phyloP scores from a whole-genome alignment of 2,797 vertebrate species.

The Vipera ursinii region DNA sequence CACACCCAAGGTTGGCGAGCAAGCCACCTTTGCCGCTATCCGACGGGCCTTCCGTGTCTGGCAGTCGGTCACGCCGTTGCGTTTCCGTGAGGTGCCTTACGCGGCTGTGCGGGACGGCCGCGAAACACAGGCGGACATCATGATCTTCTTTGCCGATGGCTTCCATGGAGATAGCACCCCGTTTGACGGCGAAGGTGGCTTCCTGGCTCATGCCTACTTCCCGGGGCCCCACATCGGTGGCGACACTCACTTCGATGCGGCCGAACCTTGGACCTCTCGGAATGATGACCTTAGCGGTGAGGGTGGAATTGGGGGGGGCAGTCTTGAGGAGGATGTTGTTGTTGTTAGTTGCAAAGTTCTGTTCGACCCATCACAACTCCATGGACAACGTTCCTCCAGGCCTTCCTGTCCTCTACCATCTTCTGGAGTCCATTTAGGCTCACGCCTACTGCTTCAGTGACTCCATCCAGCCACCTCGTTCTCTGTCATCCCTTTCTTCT shows the following conservation, averaged over 20 bases:
- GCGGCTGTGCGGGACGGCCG: constrained; percentile 77
- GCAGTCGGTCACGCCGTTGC: constrained; percentile 81
- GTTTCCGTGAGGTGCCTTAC: constrained; percentile 87
- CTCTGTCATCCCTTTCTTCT: too few relatives aligned
- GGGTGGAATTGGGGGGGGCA: not conserved
- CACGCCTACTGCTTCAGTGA: too few relatives aligned
- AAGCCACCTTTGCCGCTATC: constrained; percentile 81
- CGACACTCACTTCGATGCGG: constrained; percentile 90
- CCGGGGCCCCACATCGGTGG: constrained; percentile 89
- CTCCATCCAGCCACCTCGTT: too few relatives aligned
- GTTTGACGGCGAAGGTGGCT: constrained; percentile 89
- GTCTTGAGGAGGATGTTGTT: not conserved
- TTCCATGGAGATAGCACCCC: constrained; percentile 93
- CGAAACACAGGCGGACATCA: constrained; percentile 88
- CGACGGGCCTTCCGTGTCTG: constrained; percentile 86
- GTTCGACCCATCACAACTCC: too few relatives aligned
- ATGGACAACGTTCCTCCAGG: too few relatives aligned
- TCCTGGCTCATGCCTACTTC: constrained; percentile 92
- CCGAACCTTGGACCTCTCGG: constrained; percentile 88
- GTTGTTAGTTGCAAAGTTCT: too few relatives aligned
- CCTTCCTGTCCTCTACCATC: too few relatives aligned
- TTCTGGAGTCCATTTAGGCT: too few relatives aligned
- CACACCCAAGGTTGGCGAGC: constrained; percentile 87
- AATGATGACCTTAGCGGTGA: constrained; percentile 83
- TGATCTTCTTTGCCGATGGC: constrained; percentile 88